phyloP scores from a whole-genome alignment of 2,888 invertebrate genomes.

The Parnassius smintheus region DNA sequence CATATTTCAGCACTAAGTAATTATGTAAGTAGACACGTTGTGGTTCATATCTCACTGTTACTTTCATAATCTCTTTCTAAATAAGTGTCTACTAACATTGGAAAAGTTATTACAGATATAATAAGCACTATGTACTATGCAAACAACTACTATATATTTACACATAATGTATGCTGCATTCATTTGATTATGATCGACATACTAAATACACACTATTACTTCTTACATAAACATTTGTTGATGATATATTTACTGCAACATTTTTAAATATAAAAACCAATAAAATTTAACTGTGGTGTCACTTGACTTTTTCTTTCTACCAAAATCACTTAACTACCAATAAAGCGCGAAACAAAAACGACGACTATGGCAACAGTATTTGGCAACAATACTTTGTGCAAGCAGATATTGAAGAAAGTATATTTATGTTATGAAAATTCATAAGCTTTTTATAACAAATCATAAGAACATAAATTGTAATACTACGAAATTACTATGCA shows the following conservation, averaged over 20 bases:
- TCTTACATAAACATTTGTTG: background rate
- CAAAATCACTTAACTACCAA: conserved; percentile 35
- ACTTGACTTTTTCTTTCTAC: conserved; percentile 36
- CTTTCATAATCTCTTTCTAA: conserved; percentile 9
- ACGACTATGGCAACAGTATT: conserved; percentile 37
- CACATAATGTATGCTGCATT: conserved; percentile 17
- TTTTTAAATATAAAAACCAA: conserved; percentile 1
- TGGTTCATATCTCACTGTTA: background rate
- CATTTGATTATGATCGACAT: conserved; percentile 10
- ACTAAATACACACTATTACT: background rate
- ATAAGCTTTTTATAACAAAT: conserved; percentile 34
- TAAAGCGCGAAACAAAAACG: conserved; percentile 25
- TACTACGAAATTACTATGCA: conserved; percentile 46
- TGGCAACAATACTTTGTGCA: conserved; percentile 57
- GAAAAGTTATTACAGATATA: conserved; percentile 21
- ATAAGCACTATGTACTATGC: conserved; percentile 45
- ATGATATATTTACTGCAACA: background rate
- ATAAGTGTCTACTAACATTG: conserved; percentile 18
- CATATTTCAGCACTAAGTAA: conserved; percentile 31
- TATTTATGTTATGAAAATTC: conserved; percentile 12
- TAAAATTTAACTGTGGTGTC: conserved; percentile 41
- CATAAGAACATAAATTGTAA: conserved; percentile 37
- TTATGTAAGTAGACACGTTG: conserved; percentile 18
- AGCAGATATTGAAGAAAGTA: conserved; percentile 35
- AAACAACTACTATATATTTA: conserved; percentile 40